Conservation (phyloP, 2,113 vertebrate species). For the Corynorhinus townsendii region DNA sequence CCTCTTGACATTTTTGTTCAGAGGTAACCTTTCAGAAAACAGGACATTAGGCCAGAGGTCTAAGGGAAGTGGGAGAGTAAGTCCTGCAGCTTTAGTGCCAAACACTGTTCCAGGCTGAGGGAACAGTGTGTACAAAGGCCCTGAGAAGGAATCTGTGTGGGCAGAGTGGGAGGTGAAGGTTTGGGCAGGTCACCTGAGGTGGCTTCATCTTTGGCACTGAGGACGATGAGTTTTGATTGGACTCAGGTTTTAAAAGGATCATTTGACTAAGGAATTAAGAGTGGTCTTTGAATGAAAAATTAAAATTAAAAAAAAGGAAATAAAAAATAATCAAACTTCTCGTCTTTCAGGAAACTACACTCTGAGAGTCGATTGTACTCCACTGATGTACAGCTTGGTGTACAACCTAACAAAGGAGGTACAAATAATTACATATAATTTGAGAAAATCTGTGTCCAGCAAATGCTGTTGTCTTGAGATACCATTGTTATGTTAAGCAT, state of each 20-base stretch:
- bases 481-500: background rate
- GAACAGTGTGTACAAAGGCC: background rate
- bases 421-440: slow-evolving; percentile 38
- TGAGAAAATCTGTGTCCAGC: background rate
- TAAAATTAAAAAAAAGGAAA: background rate
- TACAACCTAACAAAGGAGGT: slow-evolving; percentile 95
- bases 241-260: background rate
- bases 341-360: slow-evolving; percentile 92
- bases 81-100: background rate
- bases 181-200: background rate
- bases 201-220: background rate
- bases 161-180: background rate
- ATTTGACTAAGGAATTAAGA: background rate
- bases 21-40: background rate
- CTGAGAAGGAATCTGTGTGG: background rate
- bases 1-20: background rate
- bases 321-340: background rate
- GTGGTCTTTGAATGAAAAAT: background rate
- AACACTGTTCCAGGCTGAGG: background rate
- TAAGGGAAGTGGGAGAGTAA: background rate
- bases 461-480: background rate
- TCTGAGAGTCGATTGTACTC: slow-evolving; percentile 93
- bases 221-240: background rate
- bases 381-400: slow-evolving; percentile 89
- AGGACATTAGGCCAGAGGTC: background rate